phyloP scores from a whole-genome alignment of 1,140 invertebrate genomes.

The Lepidurus apus region DNA sequence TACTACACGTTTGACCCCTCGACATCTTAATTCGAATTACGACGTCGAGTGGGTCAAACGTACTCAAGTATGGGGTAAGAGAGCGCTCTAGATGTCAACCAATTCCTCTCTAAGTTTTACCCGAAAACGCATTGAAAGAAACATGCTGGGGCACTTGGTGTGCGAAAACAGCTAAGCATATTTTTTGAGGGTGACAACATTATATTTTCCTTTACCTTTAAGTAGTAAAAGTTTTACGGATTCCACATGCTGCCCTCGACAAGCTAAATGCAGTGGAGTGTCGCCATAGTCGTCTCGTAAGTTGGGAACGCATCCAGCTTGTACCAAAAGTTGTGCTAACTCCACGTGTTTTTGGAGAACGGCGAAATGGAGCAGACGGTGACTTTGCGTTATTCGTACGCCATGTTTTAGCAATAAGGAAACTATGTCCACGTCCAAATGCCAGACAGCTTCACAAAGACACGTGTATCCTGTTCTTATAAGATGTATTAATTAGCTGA shows the following conservation, averaged over 20 bases:
- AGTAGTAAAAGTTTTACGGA: conserved; percentile 49
- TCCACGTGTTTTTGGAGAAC: conserved; percentile 48
- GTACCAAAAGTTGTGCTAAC: conserved; percentile 49
- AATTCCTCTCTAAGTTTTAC: no score
- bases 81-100: no score
- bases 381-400: conserved; percentile 52
- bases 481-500: conserved; percentile 23
- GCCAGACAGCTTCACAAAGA: conserved; percentile 52
- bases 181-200: background rate
- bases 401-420: conserved; percentile 49
- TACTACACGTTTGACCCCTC: no score
- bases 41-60: no score
- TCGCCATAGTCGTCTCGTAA: conserved; percentile 51
- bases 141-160: no score
- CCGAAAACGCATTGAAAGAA: background rate
- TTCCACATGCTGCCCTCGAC: conserved; percentile 50
- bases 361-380: conserved; percentile 54
- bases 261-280: conserved; percentile 58
- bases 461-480: conserved; percentile 48
- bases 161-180: no score
- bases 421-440: conserved; percentile 46
- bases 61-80: no score
- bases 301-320: conserved; percentile 50
- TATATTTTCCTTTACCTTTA: conserved; percentile 45
- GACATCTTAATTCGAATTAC: no score